Conservation (phyloP, 2,113 vertebrate species). For the Campylorhamphus procurvoides region DNA sequence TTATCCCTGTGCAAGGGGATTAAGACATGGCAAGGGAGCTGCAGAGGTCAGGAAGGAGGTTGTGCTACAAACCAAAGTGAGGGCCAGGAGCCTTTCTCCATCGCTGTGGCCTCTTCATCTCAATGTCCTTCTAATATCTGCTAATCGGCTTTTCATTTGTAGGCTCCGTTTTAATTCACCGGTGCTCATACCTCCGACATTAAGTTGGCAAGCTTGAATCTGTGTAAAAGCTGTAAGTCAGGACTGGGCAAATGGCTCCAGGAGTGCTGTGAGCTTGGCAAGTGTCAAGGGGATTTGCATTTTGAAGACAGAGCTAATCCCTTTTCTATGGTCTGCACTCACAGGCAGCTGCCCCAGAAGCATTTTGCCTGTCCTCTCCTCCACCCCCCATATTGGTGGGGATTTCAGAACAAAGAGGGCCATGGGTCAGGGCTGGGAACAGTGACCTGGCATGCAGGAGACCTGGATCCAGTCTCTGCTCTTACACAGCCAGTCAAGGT, state of each 20-base stretch:
- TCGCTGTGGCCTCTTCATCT: background rate
- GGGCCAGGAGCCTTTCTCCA: background rate
- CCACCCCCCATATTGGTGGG: background rate
- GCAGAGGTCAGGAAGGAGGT: background rate
- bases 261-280: background rate
- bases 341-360: conserved; percentile 39
- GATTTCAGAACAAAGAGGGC: conserved; percentile 23
- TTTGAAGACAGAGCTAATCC: conserved; percentile 43
- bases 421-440: background rate
- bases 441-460: fast-evolving
- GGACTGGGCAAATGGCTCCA: background rate
- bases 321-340: conserved; percentile 14
- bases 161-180: background rate
- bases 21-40: background rate
- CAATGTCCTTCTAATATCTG: conserved; percentile 33
- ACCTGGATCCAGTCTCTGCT: background rate
- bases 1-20: background rate
- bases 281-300: conserved; percentile 61
- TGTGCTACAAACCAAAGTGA: background rate
- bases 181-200: background rate
- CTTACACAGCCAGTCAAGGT: background rate
- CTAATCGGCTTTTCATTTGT: conserved; percentile 29
- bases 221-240: conserved; percentile 27
- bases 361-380: background rate
- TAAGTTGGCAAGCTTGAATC: background rate